A percentile compares a stretch with the other conserved stretches of the same genome.
Evolutionary conservation across 2,888 invertebrate species (phyloP).

Genomic region (Tryphoninae sp.): DNA sequence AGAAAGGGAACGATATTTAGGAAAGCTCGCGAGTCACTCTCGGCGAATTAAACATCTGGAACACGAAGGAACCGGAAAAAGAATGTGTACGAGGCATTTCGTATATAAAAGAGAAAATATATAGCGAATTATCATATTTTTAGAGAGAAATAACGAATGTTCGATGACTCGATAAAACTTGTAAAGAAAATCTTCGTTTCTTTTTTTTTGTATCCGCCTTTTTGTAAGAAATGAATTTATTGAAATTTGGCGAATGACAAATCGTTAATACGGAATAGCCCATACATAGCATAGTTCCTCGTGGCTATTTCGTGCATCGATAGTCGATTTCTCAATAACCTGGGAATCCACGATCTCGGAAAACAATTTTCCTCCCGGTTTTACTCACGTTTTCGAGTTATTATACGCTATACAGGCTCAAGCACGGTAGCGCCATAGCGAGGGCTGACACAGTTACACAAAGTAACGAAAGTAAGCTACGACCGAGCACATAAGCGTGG

Average conservation of each 20-base stretch:
- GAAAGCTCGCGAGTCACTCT: conserved; percentile 21
- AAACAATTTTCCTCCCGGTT: conserved; percentile 53
- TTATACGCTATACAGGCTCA: conserved; percentile 41
- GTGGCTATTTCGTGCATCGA: conserved; percentile 20
- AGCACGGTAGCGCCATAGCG: neutral
- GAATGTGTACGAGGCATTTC: neutral
- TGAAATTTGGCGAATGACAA: too few relatives aligned
- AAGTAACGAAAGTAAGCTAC: conserved; percentile 26
- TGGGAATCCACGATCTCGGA: conserved; percentile 43
- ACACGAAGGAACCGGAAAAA: neutral
- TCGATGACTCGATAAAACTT: too few relatives aligned
- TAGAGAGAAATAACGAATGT: too few relatives aligned
- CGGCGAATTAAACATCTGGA: conserved; percentile 13
- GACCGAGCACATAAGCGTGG: conserved; percentile 31
- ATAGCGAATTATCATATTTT: neutral
- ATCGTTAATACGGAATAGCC: neutral
- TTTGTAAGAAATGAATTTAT: too few relatives aligned
- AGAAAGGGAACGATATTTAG: neutral
- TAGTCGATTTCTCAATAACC: conserved; percentile 52
- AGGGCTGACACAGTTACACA: neutral
- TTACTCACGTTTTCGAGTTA: conserved; percentile 57
- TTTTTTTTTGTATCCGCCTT: too few relatives aligned
- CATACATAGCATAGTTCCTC: neutral
- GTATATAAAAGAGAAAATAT: neutral
- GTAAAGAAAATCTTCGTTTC: too few relatives aligned